Base-by-base conservation (phyloP, 2,797 vertebrate genomes). In the Cyclopterus lumpus region DNA sequence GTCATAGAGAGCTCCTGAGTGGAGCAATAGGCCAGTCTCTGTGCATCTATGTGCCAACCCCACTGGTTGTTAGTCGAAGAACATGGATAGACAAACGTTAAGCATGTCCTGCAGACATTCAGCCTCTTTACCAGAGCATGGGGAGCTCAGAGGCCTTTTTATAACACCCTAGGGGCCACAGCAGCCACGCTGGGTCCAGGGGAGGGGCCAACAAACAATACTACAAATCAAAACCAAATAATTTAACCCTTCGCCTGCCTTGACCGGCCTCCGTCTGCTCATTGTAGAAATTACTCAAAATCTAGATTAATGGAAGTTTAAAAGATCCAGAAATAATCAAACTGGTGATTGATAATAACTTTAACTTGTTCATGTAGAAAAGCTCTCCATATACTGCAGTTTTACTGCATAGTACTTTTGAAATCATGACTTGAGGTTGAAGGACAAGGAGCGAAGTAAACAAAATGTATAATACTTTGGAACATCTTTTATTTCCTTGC, bases 21-120 rank as follows among this genome's bases (percentile, higher is more conserved):
- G 91, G 88, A 91, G 91, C 92, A 83, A 71, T 20, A 67, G n/a
- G 76, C 77, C 87, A 88, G 84, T 89, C 89, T 91, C 89, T 94
- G 88, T 59, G 89, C 93, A 93, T 93, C 89, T 85, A 93, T 83
- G 81, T 79, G 85, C 84, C 85, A 92, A 82, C 84, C 81, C 77
- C 51, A 75, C 70, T 80, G 81, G 85, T 85, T 83, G 86, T 90
- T 89, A 93, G 91, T 81, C 92, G 82, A 91, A 82, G 80, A 90
- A 93, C 92, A 91, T 86, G 80, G 80, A 89, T 77, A 87, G 87
- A 93, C 92, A 92, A 92, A 94, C 77, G 83, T 90, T 91, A 88
- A 95, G 93, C 92, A 94, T 93, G 91, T 93, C 93, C 93, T 89
- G 93, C 94, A 93, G 93, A 94, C 93, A 92, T 93, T 95, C 88